Evolutionary conservation across 2,797 vertebrate genomes (phyloP).

Genomic region (Alexandromys oeconomus): DNA sequence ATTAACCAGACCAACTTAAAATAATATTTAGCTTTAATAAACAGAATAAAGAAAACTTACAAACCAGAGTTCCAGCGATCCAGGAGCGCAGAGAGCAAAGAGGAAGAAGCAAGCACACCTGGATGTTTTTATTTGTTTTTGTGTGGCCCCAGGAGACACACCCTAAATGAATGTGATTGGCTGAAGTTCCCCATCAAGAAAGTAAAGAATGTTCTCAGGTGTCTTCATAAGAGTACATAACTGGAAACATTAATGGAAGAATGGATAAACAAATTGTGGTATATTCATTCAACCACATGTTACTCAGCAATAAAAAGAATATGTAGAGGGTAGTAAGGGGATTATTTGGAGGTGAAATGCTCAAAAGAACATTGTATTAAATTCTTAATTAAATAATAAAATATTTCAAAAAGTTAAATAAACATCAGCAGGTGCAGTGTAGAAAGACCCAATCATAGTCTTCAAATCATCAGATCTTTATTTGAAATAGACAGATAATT

Average conservation of each 20-base stretch:
- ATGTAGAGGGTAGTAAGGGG: neutral
- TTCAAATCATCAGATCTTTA: slow-evolving; percentile 2
- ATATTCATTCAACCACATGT: neutral
- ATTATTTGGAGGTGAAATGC: neutral
- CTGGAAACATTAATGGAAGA: slow-evolving; percentile 44
- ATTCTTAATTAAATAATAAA: neutral
- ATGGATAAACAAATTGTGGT: slow-evolving; percentile 5
- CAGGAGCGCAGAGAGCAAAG: too few species aligned
- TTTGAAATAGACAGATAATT: slow-evolving; percentile 41
- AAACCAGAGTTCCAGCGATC: too few species aligned
- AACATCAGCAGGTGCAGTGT: neutral
- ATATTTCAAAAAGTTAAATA: slow-evolving; percentile 54
- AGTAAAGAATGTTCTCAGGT: neutral
- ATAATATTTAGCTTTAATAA: too few species aligned
- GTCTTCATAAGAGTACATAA: slow-evolving; percentile 44
- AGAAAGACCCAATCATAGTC: neutral
- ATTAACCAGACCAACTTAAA: too few species aligned
- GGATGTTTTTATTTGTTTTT: too few species aligned
- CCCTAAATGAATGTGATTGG: too few species aligned
- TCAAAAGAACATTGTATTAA: neutral
- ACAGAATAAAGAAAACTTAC: too few species aligned
- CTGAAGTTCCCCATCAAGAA: too few species aligned
- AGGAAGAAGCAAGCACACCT: too few species aligned
- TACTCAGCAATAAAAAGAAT: slow-evolving; percentile 38
- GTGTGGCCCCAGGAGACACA: too few species aligned